A percentile compares a stretch with the other conserved stretches of the same genome.
phyloP scores from a whole-genome alignment of 2,113 vertebrate genomes.

The Pachypanchax playfairii region DNA sequence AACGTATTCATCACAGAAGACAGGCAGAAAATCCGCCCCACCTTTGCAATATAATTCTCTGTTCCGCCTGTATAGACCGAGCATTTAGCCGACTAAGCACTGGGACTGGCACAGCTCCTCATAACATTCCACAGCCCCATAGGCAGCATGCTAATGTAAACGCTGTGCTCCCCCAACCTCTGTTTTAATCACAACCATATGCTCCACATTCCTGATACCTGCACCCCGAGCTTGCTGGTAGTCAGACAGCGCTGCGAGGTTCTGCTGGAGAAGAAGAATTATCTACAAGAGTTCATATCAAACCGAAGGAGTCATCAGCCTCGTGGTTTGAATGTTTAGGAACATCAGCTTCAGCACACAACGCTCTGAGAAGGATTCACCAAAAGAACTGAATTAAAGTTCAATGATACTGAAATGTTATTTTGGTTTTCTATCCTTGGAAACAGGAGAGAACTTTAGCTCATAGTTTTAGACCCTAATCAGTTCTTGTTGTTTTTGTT shows the following conservation, averaged over 20 bases:
- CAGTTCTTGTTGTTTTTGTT: background rate
- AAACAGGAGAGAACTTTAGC: background rate
- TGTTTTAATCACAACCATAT: conserved; percentile 73
- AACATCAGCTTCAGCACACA: no score
- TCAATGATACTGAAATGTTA: background rate
- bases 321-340: background rate
- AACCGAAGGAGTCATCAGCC: background rate
- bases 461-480: background rate
- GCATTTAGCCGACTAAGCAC: conserved; percentile 18
- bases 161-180: conserved; percentile 48
- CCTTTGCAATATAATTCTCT: conserved; percentile 8
- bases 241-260: conserved; percentile 37
- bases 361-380: background rate
- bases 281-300: conserved; percentile 8
- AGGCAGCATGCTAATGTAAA: conserved; percentile 65
- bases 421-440: no score
- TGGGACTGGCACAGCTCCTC: conserved; percentile 45
- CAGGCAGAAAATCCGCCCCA: conserved; percentile 15
- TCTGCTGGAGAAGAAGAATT: conserved; percentile 26
- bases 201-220: conserved; percentile 52
- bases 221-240: conserved; percentile 38
- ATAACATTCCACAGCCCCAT: conserved; percentile 46
- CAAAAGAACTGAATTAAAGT: background rate
- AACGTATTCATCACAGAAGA: conserved; percentile 7
- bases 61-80: conserved; percentile 20